phyloP scores from a whole-genome alignment of 2,113 vertebrate genomes.

The Phalacrocorax pelagicus region DNA sequence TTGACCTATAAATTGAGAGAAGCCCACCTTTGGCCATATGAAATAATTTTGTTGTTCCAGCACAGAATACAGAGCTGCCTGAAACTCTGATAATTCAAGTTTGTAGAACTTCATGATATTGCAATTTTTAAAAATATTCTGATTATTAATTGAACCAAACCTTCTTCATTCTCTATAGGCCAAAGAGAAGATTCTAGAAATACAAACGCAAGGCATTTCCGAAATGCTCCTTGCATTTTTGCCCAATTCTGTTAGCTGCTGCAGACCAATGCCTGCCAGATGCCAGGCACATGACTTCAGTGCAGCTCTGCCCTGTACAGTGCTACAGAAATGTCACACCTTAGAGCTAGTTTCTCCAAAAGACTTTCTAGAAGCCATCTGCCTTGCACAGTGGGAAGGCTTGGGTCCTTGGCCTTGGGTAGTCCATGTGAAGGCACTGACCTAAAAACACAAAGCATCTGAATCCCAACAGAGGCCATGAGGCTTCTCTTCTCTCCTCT shows the following conservation, averaged over 20 bases:
- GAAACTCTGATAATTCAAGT: neutral
- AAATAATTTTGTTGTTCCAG: neutral
- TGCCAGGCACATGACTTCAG: neutral
- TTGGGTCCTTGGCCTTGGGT: neutral
- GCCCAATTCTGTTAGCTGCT: neutral
- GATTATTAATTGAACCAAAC: neutral
- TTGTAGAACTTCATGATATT: neutral
- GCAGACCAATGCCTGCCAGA: accelerated
- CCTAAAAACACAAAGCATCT: neutral
- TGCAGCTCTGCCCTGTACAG: neutral
- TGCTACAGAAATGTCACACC: neutral
- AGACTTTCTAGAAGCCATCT: neutral
- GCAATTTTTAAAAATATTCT: neutral
- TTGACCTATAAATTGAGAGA: neutral
- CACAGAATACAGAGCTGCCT: neutral
- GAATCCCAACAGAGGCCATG: neutral
- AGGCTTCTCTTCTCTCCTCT: neutral
- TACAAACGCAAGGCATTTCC: neutral
- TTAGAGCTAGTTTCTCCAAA: neutral
- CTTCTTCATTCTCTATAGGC: neutral
- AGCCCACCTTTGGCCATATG: neutral
- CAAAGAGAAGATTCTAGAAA: neutral
- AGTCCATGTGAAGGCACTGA: neutral
- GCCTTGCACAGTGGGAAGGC: neutral
- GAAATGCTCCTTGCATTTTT: neutral